Evolutionary conservation across 2,113 vertebrate species (phyloP), one percentile per base, ranked within the genome.

Genomic region (Tapirus terrestris): DNA sequence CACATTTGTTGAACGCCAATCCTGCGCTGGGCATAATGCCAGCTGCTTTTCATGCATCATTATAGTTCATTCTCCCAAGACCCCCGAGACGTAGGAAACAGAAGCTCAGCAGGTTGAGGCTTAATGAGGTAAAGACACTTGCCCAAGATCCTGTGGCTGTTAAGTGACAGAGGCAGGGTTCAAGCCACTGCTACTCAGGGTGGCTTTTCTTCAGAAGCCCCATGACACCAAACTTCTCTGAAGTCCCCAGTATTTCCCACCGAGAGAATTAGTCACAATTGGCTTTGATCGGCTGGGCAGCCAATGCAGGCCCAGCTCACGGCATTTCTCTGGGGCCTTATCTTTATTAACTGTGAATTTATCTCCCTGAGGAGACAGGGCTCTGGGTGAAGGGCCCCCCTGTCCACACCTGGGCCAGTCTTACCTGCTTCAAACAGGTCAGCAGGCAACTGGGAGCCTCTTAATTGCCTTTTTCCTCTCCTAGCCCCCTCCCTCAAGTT

Each of bases 301-400:
- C 90, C 97, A 67, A 79, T 73, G 25, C 14, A 13, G n/a, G 18
- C 60, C 72, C 11, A 18, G 70, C 79, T 67, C 27, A 27, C 4
- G 33, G 91, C 70, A 65, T 96, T 95, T 90, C 73, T 89, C 51
- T 20, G 45, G 33, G 68, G 25, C 63, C 27, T 99, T 99, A 99
- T 99, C 99, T 99, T 99, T 99, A 99, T 99, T 98, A 99, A 99
- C 99, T 99, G 98, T 98, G 98, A 99, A 99, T 99, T 98, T 99
- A 99, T 99, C 98, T 98, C 97, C 96, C 87, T 85, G 79, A 95
- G 94, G 95, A 98, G 98, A 99, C 99, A 99, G 82, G 76, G 87
- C 89, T 95, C 84, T 68, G 97, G 98, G 98, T 97, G 97, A 98
- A 97, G 95, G 97, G 95, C 94, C 98, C 68, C 98, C 92, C 92